Evolutionary conservation across 2,797 vertebrate species (phyloP), one percentile per base, ranked within the genome.

Genomic region (Setipinna tenuifilis): DNA sequence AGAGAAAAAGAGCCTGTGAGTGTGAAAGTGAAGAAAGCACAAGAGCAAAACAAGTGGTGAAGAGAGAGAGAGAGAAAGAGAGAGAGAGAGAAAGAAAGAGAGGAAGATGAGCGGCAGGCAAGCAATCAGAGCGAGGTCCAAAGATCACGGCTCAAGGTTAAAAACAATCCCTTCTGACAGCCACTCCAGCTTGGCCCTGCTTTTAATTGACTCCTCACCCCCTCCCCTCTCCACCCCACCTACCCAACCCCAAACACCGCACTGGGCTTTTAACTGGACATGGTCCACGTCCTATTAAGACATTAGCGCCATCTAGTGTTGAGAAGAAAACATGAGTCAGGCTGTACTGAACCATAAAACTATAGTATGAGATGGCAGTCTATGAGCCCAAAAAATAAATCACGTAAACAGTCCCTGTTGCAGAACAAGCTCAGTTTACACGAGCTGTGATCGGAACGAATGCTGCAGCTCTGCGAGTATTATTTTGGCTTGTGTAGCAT

Each of bases 101-200:
- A 61, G 82, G 71, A 46, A 44, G 65, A 28, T 84, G 23, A 84
- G 65, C 3, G 59, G 62, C 23, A 78, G 59, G 62, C 23, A 78
- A 61, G 25, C 21, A 17, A 81, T 85, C 80, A 7, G 80, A 14
- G 31, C 90, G 71, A 31, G 35, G 31, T 57, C 58, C 23, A 75
- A 46, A 86, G 75, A 23, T 28, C 21, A n/a, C 19, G 57, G 48
- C 19, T 82, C n/a, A 58, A 57, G 81, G 81, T 25, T 58, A 78
- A 78, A 78, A 50, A 82, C 81, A 54, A 58, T 58, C 81, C 81
- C 81, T 57, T 19, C 21, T 50, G 48, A 58, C 57, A 54, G 23
- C 17, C 81, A 82, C 81, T 82, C 23, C n/a, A 82, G 19, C 81
- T 82, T 50, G n/a, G 28, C 81, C 81, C 81, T 82, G 57, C 23